Conservation (phyloP, 92 coral and sea anemone species). For the Epizoanthus scotinus region DNA sequence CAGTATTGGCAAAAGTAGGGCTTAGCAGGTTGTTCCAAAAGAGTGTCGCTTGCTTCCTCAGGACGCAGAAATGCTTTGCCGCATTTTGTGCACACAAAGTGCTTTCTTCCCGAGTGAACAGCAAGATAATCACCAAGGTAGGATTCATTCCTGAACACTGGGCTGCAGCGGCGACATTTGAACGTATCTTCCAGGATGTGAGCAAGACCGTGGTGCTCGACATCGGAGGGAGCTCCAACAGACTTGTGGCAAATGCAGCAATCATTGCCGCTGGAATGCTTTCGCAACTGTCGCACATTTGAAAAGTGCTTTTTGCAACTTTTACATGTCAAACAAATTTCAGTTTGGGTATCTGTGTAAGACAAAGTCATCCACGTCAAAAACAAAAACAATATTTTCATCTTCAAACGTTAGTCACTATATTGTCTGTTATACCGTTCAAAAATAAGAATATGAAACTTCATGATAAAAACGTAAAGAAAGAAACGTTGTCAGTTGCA, state of each 20-base stretch:
- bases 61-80: background rate
- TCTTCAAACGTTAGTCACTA: too few species aligned
- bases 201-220: background rate
- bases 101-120: constrained; percentile 3
- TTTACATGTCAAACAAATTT: background rate
- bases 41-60: background rate
- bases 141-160: background rate
- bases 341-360: background rate
- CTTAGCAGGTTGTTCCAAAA: background rate
- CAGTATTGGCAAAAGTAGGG: constrained; percentile 16
- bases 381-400: background rate
- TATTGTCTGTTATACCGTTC: too few species aligned
- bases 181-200: background rate
- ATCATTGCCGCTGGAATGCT: background rate
- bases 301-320: background rate
- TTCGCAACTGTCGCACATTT: background rate
- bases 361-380: background rate
- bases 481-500: too few species aligned
- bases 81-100: background rate
- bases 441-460: too few species aligned
- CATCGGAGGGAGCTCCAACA: background rate
- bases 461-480: too few species aligned
- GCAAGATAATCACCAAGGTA: background rate
- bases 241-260: background rate
- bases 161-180: constrained; percentile 1